Percentiles rank a stretch among this genome's conserved stretches.
phyloP scores from a whole-genome alignment of 2,113 vertebrate genomes.

The Macrotus californicus region DNA sequence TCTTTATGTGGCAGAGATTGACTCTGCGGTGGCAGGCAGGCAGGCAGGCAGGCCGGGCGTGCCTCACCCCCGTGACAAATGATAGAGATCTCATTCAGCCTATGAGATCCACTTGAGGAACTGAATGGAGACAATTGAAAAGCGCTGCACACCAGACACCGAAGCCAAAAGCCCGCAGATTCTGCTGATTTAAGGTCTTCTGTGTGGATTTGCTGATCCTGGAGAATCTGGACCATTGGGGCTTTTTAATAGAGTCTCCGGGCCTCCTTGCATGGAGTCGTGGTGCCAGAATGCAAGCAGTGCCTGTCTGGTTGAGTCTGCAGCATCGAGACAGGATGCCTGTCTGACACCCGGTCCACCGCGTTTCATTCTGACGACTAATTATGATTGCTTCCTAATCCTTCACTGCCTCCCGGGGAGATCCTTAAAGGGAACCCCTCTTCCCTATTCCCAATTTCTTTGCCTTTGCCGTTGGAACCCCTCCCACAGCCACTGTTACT shows the following conservation, averaged over 20 bases:
- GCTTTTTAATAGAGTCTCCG: neutral
- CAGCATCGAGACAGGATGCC: accelerated
- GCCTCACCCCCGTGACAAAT: neutral
- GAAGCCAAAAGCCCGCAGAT: neutral
- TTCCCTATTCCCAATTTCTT: neutral
- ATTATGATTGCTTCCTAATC: neutral
- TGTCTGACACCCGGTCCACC: neutral
- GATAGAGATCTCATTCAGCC: constrained; percentile 38
- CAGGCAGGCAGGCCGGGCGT: neutral
- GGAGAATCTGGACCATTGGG: neutral
- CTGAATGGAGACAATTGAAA: neutral
- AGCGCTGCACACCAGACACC: neutral
- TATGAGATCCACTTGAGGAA: neutral
- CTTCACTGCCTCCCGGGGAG: neutral
- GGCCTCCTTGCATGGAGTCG: neutral
- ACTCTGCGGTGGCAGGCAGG: neutral
- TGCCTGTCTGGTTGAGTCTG: neutral
- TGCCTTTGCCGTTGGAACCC: neutral
- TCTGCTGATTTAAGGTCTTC: constrained; percentile 58
- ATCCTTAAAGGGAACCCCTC: neutral
- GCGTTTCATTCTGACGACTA: neutral
- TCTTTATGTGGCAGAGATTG: neutral
- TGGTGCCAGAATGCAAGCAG: neutral
- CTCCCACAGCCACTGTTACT: neutral
- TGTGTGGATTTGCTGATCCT: constrained; percentile 51